A percentile compares a stretch with the other conserved stretches of the same genome.
These are phyloP conservation scores for Empidonax alnorum DNA, from an alignment of 2,113 vertebrate genomes.

Conservation along the genomic window DNA sequence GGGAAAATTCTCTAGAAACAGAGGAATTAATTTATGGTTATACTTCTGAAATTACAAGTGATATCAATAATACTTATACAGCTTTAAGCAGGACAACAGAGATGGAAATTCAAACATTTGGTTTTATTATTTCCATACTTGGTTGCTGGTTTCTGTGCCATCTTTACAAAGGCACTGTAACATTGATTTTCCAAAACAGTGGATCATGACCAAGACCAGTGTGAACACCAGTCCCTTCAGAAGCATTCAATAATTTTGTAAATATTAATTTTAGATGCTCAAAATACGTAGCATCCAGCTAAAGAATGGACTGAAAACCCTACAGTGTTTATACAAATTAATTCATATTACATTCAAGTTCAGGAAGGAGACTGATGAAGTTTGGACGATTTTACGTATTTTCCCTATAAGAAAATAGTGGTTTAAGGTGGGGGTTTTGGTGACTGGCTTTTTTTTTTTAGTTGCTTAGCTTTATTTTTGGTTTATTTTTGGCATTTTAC, in stretches of 20 bases:
- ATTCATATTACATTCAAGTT: neutral
- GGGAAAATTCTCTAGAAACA: neutral
- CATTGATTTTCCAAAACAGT: neutral
- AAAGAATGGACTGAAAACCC: neutral
- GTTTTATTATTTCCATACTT: neutral
- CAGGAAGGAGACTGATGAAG: neutral
- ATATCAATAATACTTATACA: neutral
- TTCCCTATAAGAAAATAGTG: neutral
- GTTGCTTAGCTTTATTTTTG: neutral
- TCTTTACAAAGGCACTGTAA: neutral
- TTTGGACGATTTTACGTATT: neutral
- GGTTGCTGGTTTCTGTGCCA: neutral
- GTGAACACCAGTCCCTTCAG: neutral
- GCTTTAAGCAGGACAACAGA: neutral
- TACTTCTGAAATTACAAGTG: neutral
- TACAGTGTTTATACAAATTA: neutral
- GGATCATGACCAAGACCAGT: neutral
- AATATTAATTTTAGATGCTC: neutral
- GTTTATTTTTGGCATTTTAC: neutral
- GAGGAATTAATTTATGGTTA: neutral
- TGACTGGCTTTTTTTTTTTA: neutral
- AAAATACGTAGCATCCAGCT: neutral
- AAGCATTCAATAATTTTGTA: neutral
- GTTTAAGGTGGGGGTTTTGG: fast-evolving
- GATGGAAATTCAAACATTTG: neutral